Evolutionary conservation across 2,113 vertebrate genomes (phyloP).

Genomic region (Eretmochelys imbricata): DNA sequence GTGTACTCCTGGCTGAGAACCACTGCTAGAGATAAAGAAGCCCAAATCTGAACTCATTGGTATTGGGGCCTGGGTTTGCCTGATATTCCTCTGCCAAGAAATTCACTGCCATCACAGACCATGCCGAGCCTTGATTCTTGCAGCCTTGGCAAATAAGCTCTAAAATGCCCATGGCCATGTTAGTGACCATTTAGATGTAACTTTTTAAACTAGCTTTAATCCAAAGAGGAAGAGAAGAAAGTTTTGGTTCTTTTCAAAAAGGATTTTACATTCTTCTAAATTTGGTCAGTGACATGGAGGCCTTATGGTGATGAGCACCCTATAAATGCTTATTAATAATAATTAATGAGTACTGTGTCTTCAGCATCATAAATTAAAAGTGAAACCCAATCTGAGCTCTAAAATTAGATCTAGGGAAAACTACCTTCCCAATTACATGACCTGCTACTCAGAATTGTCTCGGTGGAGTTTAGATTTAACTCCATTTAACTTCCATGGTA

Average conservation of each 20-base stretch:
- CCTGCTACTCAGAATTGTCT: background rate
- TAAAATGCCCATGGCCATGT: background rate
- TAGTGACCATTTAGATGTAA: constrained; percentile 12
- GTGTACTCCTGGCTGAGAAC: too few relatives aligned
- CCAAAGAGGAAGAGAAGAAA: background rate
- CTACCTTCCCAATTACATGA: background rate
- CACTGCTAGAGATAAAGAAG: background rate
- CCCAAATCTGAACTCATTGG: background rate
- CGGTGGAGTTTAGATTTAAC: background rate
- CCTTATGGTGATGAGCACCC: too few relatives aligned
- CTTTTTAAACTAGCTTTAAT: constrained; percentile 15
- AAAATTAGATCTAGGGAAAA: background rate
- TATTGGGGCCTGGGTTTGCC: background rate
- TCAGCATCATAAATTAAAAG: background rate
- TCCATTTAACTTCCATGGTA: background rate
- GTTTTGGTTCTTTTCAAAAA: constrained; percentile 6
- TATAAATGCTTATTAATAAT: background rate
- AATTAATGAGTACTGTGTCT: background rate
- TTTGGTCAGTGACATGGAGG: too few relatives aligned
- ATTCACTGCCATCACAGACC: background rate
- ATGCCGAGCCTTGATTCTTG: constrained; percentile 8
- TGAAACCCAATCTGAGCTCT: background rate
- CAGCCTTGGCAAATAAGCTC: constrained; percentile 37
- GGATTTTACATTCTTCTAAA: too few relatives aligned
- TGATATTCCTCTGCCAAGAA: background rate